Evolutionary conservation across 1,140 invertebrate genomes (phyloP).

Genomic region (Pectinophora gossypiella): DNA sequence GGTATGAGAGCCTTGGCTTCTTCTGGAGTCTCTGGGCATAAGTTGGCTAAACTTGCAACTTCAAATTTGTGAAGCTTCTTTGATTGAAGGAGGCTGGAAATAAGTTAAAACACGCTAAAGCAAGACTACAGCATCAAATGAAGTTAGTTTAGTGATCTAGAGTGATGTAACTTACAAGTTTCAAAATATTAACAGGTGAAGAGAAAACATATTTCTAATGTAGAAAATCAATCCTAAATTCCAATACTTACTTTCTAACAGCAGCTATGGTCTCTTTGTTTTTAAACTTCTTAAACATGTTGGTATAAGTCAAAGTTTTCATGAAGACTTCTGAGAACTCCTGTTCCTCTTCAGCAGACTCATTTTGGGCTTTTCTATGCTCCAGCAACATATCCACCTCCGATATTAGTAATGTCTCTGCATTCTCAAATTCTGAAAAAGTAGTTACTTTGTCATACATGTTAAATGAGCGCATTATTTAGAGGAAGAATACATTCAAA

Average conservation of each 20-base stretch:
- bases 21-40: constrained; percentile 98
- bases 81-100: constrained; percentile 88
- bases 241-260: constrained; percentile 85
- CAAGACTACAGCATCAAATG: too few species aligned
- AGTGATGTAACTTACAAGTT: too few species aligned
- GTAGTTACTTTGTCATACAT: not conserved
- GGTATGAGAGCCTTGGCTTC: constrained; percentile 98
- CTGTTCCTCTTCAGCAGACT: constrained; percentile 98
- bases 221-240: not conserved
- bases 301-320: constrained; percentile 97
- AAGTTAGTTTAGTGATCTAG: too few species aligned
- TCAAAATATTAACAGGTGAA: not conserved
- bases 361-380: constrained; percentile 97
- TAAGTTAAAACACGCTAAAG: constrained; percentile 37
- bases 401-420: constrained; percentile 97
- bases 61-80: constrained; percentile 99
- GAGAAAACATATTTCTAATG: not conserved
- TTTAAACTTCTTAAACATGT: constrained; percentile 97
- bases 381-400: constrained; percentile 99
- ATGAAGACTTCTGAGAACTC: constrained; percentile 99
- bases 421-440: constrained; percentile 96
- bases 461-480: too few species aligned
- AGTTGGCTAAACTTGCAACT: constrained; percentile 96
- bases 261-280: constrained; percentile 98
- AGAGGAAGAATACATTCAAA: not conserved